Evolutionary conservation across 2,113 vertebrate genomes (phyloP).

Genomic region (Chamaetylas fuelleborni): DNA sequence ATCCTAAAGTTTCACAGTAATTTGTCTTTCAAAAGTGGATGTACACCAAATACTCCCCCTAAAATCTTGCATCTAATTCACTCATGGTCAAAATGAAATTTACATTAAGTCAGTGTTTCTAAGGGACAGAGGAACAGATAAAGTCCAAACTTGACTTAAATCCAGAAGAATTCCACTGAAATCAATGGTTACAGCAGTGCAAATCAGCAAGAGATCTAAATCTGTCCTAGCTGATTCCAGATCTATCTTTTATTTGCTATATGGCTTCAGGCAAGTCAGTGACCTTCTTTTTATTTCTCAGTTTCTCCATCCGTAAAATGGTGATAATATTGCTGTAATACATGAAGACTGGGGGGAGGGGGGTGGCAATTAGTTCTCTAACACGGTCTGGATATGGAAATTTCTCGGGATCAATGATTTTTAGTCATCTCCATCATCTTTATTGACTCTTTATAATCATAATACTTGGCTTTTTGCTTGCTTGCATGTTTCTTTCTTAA

Average conservation of each 20-base stretch:
- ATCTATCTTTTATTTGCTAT: conserved; percentile 67
- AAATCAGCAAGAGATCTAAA: conserved; percentile 62
- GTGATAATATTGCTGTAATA: conserved; percentile 45
- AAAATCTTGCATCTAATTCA: not conserved
- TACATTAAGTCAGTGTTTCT: not conserved
- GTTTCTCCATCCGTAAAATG: conserved; percentile 60
- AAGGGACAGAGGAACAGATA: not conserved
- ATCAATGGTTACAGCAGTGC: conserved; percentile 3
- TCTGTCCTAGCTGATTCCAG: conserved; percentile 67
- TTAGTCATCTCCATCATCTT: not conserved
- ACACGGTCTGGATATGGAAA: not conserved
- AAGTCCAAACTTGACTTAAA: not conserved
- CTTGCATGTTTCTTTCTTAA: not conserved
- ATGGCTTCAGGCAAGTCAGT: conserved; percentile 64
- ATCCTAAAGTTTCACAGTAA: not conserved
- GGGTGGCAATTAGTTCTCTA: not conserved
- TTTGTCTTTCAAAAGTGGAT: not conserved
- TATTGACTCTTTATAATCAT: not conserved
- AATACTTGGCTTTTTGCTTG: not conserved
- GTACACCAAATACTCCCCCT: not conserved
- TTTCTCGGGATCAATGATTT: not conserved
- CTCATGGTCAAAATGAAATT: not conserved
- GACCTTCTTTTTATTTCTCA: conserved; percentile 68
- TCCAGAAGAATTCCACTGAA: conserved; percentile 12
- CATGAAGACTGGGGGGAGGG: not conserved